Percentiles rank a stretch among this genome's conserved stretches.
Conservation (phyloP, 1,140 invertebrate genomes). For the Macrocentrus cingulum region DNA sequence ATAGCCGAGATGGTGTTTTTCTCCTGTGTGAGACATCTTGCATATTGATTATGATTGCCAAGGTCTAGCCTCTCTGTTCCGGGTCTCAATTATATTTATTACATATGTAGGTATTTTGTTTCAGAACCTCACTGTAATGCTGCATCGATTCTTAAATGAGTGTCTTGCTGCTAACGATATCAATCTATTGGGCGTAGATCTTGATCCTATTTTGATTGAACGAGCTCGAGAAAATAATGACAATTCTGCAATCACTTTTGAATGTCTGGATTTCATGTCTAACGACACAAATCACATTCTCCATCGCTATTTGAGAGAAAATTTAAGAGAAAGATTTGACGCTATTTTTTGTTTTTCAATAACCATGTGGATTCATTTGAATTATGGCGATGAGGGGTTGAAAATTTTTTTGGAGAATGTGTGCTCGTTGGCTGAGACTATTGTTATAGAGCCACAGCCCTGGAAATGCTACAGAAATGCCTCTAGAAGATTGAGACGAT, state of each 20-base stretch:
- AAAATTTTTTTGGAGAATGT: conserved; percentile 63
- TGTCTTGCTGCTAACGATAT: conserved; percentile 52
- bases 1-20: neutral
- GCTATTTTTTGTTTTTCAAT: conserved; percentile 77
- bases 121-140: conserved; percentile 64
- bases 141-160: conserved; percentile 61
- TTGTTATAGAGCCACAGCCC: conserved; percentile 79
- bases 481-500: conserved; percentile 67
- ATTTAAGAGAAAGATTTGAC: conserved; percentile 64
- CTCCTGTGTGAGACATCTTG: too few relatives aligned
- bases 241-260: conserved; percentile 59
- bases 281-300: conserved; percentile 50
- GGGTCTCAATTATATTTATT: conserved; percentile 18
- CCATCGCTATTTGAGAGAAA: conserved; percentile 50
- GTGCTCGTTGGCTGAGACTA: conserved; percentile 57
- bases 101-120: conserved; percentile 37
- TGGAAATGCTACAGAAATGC: conserved; percentile 81
- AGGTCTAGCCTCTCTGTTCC: neutral
- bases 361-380: conserved; percentile 87
- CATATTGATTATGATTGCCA: too few relatives aligned
- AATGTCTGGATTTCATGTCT: conserved; percentile 65
- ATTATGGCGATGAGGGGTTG: conserved; percentile 74
- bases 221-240: conserved; percentile 62
- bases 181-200: conserved; percentile 71
- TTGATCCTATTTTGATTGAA: conserved; percentile 71